Evolutionary conservation across 1,140 invertebrate species (phyloP), one percentile per base, ranked within the genome.

Genomic region (Dreissena rostriformis): DNA sequence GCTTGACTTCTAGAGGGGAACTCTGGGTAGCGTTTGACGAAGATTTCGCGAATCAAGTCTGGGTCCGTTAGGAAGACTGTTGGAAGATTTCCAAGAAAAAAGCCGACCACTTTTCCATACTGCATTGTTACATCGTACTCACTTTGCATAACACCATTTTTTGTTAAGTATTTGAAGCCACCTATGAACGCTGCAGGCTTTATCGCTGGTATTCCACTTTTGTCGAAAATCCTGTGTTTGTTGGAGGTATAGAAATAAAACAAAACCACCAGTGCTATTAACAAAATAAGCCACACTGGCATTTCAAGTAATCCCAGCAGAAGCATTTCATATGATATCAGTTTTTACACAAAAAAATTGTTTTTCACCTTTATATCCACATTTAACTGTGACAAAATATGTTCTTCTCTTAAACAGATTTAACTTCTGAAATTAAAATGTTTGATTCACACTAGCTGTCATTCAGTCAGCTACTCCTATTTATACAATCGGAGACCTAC

Each of bases 81-180:
- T 24, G 81, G 81, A 39, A 83, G 26, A 53, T 83, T 83, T 15
- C 72, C 72, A 39, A 83, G 49, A 51, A 83, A 83, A 65, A 73
- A 81, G 2, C 79, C 79, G 17, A 73, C 79, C 71, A 55, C 52
- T 66, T 81, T 81, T 65, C 79, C 79, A 73, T 81, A 73, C 53
- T 71, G 63, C 68, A 65, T 49, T 5, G 49, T 66, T 14, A 57
- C 29, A 24, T 72, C 55, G 17, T 72, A 72, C 66, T 81, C 79
- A 73, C 68, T 39, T 52, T 51, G 49, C 68, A 72, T 81, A 1
- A 73, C 55, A 15, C 79, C 79, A 65, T 73, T 72, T 61, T 81
- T 72, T 5, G 71, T 24, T 0, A 81, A 14, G n/a, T 61, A 51
- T 19, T 67, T 52, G n/a, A 81, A 81, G 0, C 68, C 53, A 15